These are phyloP conservation scores for Ochropleura leucogaster DNA, from an alignment of 2,888 invertebrate species.

Conservation along the genomic window DNA sequence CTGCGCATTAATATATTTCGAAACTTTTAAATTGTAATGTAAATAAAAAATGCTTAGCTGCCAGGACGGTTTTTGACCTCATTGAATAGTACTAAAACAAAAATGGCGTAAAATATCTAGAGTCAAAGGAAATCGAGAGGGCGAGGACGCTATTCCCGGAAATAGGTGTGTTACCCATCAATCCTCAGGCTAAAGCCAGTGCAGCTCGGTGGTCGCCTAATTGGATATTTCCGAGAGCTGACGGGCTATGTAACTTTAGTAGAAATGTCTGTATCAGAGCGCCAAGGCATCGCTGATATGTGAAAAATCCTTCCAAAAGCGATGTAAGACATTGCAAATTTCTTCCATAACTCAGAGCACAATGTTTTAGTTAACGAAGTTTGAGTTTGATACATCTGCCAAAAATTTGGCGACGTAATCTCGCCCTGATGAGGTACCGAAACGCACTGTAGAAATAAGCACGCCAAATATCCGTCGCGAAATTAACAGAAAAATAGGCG, in stretches of 20 bases:
- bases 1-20: no score
- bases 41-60: neutral
- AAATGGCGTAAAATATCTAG: no score
- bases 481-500: no score
- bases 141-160: neutral
- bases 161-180: conserved; percentile 5
- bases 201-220: neutral
- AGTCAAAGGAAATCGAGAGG: conserved; percentile 12
- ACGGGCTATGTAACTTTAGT: neutral
- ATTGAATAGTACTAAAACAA: neutral
- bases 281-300: neutral
- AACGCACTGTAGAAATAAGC: no score
- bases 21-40: no score
- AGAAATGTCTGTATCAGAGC: neutral
- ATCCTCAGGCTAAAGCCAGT: neutral
- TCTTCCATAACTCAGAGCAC: no score
- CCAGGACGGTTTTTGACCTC: neutral
- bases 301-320: neutral
- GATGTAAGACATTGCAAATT: no score
- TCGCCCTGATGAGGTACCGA: no score
- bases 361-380: no score
- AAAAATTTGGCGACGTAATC: no score
- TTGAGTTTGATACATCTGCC: no score
- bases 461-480: no score
- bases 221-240: neutral